A percentile compares a stretch with the other conserved stretches of the same genome.
Conservation (phyloP, 2,888 invertebrate genomes). For the Choristoneura rosaceana region DNA sequence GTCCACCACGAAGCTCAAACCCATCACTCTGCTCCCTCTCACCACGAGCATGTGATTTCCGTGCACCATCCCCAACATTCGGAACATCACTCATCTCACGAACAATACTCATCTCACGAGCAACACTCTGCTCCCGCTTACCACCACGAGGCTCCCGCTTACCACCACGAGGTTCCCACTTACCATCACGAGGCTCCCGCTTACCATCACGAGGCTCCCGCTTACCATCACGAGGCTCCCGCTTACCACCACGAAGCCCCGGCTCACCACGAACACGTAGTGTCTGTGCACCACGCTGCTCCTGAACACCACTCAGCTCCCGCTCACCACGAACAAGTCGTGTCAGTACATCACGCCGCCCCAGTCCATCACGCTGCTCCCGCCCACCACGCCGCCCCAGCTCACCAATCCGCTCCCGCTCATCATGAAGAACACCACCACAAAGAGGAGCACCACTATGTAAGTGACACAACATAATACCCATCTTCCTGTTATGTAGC, state of each 20-base stretch:
- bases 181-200: constrained; percentile 39
- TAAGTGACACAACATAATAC: background rate
- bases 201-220: constrained; percentile 35
- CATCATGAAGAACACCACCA: constrained; percentile 29
- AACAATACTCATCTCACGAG: constrained; percentile 11
- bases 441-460: constrained; percentile 37
- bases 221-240: constrained; percentile 10
- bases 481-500: background rate
- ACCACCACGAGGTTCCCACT: constrained; percentile 45
- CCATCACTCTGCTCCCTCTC: background rate
- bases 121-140: constrained; percentile 14
- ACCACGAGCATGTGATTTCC: constrained; percentile 21
- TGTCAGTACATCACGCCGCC: constrained; percentile 39
- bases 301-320: constrained; percentile 43
- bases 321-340: constrained; percentile 39
- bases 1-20: constrained; percentile 8
- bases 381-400: constrained; percentile 30
- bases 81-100: constrained; percentile 37
- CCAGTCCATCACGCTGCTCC: constrained; percentile 48
- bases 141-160: constrained; percentile 45
- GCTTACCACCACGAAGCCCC: constrained; percentile 43
- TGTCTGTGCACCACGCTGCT: constrained; percentile 22
- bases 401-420: constrained; percentile 24
- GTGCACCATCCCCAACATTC: constrained; percentile 17
- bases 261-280: constrained; percentile 42